Percentiles rank a stretch among this genome's conserved stretches.
phyloP scores from a whole-genome alignment of 2,113 vertebrate genomes.

The Nycticorax nycticorax region DNA sequence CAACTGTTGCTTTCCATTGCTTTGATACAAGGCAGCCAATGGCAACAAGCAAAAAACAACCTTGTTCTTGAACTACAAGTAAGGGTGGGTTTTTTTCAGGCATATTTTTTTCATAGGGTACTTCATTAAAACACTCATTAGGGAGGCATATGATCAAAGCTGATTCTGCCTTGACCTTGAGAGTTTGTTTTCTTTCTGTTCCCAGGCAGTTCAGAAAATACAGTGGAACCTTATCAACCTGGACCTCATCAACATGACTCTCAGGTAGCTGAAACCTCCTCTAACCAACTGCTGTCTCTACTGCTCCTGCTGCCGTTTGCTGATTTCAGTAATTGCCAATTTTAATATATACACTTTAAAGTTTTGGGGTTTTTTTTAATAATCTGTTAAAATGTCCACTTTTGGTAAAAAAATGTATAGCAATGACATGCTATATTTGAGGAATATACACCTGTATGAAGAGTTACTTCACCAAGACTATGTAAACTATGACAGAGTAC shows the following conservation, averaged over 20 bases:
- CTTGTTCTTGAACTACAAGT: background rate
- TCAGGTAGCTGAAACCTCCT: background rate
- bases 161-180: background rate
- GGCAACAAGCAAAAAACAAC: background rate
- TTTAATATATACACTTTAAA: background rate
- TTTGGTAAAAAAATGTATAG: background rate
- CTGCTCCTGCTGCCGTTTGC: background rate
- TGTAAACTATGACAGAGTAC: background rate
- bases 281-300: background rate
- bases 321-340: background rate
- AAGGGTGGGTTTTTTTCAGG: accelerated
- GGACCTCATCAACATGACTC: background rate
- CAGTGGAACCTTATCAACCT: background rate
- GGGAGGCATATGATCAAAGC: background rate
- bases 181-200: background rate
- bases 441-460: background rate
- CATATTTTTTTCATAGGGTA: background rate
- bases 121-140: background rate
- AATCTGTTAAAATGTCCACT: background rate
- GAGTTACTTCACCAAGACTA: background rate
- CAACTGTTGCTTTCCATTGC: background rate
- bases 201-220: background rate
- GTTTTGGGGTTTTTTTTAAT: background rate
- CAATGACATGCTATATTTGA: background rate
- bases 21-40: background rate